These are phyloP conservation scores for Gallirallus australis DNA, from an alignment of 2,797 vertebrate genomes.

Conservation along the genomic window DNA sequence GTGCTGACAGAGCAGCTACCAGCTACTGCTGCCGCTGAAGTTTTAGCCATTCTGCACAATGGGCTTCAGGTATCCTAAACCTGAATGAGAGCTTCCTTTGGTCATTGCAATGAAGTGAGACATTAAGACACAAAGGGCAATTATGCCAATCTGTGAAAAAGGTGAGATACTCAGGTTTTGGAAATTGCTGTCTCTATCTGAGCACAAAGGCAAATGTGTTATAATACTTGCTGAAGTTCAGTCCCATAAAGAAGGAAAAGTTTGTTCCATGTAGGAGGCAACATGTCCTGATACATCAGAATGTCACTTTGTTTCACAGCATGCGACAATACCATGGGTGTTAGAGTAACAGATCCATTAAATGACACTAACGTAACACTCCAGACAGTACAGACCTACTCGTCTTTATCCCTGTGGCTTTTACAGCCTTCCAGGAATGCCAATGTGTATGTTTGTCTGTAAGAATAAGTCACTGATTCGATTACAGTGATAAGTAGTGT, in stretches of 20 bases:
- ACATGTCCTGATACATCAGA: neutral
- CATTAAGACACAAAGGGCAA: neutral
- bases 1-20: neutral
- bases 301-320: neutral
- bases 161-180: neutral
- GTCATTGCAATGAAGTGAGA: neutral
- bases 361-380: neutral
- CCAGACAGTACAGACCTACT: neutral
- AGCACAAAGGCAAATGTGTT: neutral
- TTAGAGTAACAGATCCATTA: neutral
- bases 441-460: conserved; percentile 31
- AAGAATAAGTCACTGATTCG: conserved; percentile 61
- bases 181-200: neutral
- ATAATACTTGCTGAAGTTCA: neutral
- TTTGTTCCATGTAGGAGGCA: neutral
- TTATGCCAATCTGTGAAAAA: neutral
- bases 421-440: conserved; percentile 46
- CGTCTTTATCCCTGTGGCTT: conserved; percentile 33
- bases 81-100: neutral
- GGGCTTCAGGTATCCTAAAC: neutral
- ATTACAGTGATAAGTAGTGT: conserved; percentile 60
- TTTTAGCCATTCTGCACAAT: neutral
- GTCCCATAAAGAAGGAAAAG: neutral
- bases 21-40: neutral
- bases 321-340: neutral